A percentile compares a stretch with the other conserved stretches of the same genome.
These are phyloP conservation scores for Xestia rhomboidea DNA, from an alignment of 2,888 invertebrate species.

Conservation along the genomic window DNA sequence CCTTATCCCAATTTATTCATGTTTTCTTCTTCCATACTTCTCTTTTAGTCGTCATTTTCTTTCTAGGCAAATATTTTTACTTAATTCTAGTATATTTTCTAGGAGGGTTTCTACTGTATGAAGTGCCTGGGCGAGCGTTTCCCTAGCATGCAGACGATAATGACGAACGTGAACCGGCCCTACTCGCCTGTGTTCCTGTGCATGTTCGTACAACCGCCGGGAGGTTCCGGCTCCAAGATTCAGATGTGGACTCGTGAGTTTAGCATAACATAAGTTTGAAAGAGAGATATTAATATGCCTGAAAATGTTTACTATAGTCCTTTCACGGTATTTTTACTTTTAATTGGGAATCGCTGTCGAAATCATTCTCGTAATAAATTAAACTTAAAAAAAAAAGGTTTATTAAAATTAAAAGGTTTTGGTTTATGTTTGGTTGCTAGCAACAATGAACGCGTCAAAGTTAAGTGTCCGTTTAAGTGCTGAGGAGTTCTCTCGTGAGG, in stretches of 20 bases:
- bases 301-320: not conserved
- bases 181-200: constrained; percentile 76
- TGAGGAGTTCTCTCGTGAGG: too few species aligned
- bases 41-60: not conserved
- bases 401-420: too few species aligned
- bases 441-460: too few species aligned
- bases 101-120: constrained; percentile 88
- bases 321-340: not conserved
- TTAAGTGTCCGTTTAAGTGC: too few species aligned
- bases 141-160: constrained; percentile 73
- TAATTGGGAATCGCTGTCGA: not conserved
- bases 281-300: not conserved
- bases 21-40: not conserved
- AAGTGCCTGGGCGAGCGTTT: constrained; percentile 78
- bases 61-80: not conserved
- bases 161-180: constrained; percentile 66
- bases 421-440: too few species aligned
- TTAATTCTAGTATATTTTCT: not conserved
- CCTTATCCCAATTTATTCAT: not conserved
- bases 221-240: constrained; percentile 65
- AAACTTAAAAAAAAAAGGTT: too few species aligned
- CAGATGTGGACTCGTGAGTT: constrained; percentile 78
- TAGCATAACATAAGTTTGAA: not conserved
- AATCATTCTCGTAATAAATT: not conserved
- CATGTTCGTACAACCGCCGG: constrained; percentile 74